Conservation (phyloP, 2,797 vertebrate species). For the Lateolabrax maculatus region DNA sequence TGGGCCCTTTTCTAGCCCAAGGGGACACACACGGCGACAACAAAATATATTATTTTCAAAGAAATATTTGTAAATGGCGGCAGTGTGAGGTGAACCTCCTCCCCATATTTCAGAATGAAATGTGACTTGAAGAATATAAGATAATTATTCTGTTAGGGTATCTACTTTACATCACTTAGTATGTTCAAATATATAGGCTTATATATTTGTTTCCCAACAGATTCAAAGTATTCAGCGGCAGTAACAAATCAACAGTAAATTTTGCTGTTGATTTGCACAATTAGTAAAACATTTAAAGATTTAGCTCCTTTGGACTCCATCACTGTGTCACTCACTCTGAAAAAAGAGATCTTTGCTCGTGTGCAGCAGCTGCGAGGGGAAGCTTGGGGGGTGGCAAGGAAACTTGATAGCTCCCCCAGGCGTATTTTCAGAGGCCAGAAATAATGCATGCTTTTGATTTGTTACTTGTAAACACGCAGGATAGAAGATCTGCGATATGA, state of each 20-base stretch:
- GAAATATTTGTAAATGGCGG: conserved; percentile 82
- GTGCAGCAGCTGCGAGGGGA: conserved; percentile 80
- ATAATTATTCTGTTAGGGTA: conserved; percentile 7
- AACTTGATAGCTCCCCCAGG: conserved; percentile 80
- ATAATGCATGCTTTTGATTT: conserved; percentile 86
- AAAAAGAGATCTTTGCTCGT: conserved; percentile 45
- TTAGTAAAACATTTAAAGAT: not conserved
- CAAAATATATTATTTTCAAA: conserved; percentile 78
- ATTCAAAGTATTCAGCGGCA: not conserved
- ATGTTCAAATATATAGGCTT: not conserved
- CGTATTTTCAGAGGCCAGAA: conserved; percentile 82
- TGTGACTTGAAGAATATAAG: conserved; percentile 1
- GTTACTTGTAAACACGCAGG: conserved; percentile 82
- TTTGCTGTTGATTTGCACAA: conserved; percentile 9
- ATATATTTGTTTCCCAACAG: not conserved
- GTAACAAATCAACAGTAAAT: not conserved
- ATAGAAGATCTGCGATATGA: conserved; percentile 71
- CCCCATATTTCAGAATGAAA: conserved; percentile 31
- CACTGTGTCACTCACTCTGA: conserved; percentile 63
- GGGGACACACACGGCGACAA: conserved; percentile 78
- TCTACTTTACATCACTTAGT: not conserved
- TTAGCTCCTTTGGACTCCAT: conserved; percentile 32
- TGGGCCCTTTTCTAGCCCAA: conserved; percentile 68
- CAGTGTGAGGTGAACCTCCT: not conserved
- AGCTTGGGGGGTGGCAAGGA: conserved; percentile 53